These are phyloP conservation scores for Marmota flaviventris DNA, from an alignment of 2,113 vertebrate genomes.

Conservation along the genomic window DNA sequence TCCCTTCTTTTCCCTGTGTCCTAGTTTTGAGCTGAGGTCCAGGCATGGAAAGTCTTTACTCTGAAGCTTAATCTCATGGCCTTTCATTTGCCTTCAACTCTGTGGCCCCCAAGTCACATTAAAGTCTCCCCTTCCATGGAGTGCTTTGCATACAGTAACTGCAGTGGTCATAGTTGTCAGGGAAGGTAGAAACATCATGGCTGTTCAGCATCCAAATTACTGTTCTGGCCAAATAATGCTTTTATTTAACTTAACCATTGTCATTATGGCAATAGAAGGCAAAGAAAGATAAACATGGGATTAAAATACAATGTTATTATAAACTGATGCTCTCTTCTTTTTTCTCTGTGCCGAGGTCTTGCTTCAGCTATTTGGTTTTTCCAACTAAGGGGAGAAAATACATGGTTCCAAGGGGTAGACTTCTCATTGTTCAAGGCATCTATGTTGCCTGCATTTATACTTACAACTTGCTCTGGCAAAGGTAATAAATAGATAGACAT, in stretches of 20 bases:
- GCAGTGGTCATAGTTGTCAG: not conserved
- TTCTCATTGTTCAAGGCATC: not conserved
- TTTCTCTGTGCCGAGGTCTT: not conserved
- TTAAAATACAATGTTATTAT: not conserved
- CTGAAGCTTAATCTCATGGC: not conserved
- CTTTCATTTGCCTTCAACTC: slow-evolving; percentile 49
- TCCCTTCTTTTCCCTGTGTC: not conserved
- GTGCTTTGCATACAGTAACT: not conserved
- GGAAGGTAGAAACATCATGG: not conserved
- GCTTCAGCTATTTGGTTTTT: not conserved
- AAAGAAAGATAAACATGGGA: not conserved
- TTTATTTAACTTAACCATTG: not conserved
- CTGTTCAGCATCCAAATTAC: not conserved
- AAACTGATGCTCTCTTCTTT: not conserved
- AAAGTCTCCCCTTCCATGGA: not conserved
- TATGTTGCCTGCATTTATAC: not conserved
- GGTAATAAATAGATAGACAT: not conserved
- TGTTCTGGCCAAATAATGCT: not conserved
- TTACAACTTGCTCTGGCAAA: not conserved
- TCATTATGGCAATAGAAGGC: not conserved
- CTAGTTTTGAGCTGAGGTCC: not conserved
- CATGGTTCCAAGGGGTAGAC: not conserved
- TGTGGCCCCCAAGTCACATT: not conserved
- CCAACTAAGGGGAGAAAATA: not conserved
- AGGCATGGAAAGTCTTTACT: not conserved